Evolutionary conservation across 2,113 vertebrate species (phyloP).

Genomic region (Cololabis saira): DNA sequence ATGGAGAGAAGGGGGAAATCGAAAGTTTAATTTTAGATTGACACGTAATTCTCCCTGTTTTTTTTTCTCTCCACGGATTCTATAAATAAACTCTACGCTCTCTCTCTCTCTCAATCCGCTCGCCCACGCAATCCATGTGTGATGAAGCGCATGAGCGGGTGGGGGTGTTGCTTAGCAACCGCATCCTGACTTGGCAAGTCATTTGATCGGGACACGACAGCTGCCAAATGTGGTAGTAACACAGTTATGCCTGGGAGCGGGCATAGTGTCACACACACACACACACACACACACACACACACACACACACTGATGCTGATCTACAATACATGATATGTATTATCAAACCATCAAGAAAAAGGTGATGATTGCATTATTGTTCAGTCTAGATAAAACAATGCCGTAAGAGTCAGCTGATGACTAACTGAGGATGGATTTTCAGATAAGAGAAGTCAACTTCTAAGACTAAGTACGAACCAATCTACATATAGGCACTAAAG

Average conservation of each 20-base stretch:
- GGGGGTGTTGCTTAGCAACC: conserved; percentile 66
- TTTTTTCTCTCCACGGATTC: conserved; percentile 34
- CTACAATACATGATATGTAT: background rate
- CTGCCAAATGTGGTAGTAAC: conserved; percentile 40
- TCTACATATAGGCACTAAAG: too few relatives aligned
- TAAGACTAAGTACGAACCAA: too few relatives aligned
- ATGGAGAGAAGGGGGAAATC: conserved; percentile 14
- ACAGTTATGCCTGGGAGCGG: conserved; percentile 22
- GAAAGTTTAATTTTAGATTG: conserved; percentile 67
- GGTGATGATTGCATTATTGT: too few relatives aligned
- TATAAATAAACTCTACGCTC: conserved; percentile 59
- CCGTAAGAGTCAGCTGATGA: too few relatives aligned
- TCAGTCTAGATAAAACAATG: too few relatives aligned
- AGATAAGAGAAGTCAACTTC: too few relatives aligned
- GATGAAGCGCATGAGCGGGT: conserved; percentile 28
- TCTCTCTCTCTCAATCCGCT: background rate
- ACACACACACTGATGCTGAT: background rate
- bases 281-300: background rate
- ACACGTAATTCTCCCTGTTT: conserved; percentile 51
- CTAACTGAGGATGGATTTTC: too few relatives aligned
- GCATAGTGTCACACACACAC: background rate
- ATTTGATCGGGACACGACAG: conserved; percentile 47
- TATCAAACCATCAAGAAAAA: too few relatives aligned
- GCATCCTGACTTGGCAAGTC: conserved; percentile 50
- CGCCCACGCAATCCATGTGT: conserved; percentile 34